A percentile compares a stretch with the other conserved stretches of the same genome.
phyloP scores from a whole-genome alignment of 2,888 invertebrate genomes.

The Xiphydria camelus region DNA sequence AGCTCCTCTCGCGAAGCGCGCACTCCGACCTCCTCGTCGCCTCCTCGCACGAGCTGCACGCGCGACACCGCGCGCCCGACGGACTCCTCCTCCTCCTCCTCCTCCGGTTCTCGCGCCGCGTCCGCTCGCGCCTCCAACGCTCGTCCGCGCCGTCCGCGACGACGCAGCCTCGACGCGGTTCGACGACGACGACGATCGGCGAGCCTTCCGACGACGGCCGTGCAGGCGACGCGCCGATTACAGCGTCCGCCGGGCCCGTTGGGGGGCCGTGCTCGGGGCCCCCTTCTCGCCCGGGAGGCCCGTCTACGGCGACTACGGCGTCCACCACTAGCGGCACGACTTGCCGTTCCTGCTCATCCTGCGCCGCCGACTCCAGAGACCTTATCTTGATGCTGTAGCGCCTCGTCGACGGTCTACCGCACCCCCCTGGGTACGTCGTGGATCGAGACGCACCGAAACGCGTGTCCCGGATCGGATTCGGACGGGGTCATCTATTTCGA shows the following conservation, averaged over 20 bases:
- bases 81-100: constrained; percentile 7
- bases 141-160: too few species aligned
- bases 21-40: too few species aligned
- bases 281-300: constrained; percentile 40
- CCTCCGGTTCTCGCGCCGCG: too few species aligned
- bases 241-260: constrained; percentile 42
- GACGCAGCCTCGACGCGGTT: too few species aligned
- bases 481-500: constrained; percentile 15
- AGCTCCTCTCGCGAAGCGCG: too few species aligned
- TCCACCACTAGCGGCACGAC: constrained; percentile 48
- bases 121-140: too few species aligned
- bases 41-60: too few species aligned
- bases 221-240: constrained; percentile 27
- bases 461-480: neutral
- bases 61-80: too few species aligned
- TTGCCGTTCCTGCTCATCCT: constrained; percentile 49
- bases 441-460: too few species aligned
- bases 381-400: constrained; percentile 53
- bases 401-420: constrained; percentile 36
- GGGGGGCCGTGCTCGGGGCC: constrained; percentile 47
- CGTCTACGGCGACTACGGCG: constrained; percentile 37
- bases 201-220: too few species aligned
- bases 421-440: constrained; percentile 49
- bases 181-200: too few species aligned
- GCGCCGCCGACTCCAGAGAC: constrained; percentile 37